Base-by-base conservation (phyloP, 2,113 vertebrate species). In the Pavo muticus region DNA sequence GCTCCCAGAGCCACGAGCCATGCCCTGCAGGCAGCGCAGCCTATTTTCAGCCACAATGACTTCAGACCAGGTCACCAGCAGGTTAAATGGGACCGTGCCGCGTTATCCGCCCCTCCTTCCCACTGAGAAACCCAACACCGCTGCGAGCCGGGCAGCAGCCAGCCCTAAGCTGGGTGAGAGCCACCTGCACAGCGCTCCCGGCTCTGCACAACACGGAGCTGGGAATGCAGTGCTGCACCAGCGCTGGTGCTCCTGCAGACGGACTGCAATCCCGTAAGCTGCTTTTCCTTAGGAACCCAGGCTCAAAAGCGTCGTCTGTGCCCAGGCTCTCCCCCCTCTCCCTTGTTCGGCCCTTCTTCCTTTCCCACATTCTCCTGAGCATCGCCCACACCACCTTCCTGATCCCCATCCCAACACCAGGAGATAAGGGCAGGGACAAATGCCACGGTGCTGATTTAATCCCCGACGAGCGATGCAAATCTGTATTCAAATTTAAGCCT, bases 31-130 rank as follows among this genome's bases (percentile, higher is more conserved):
- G 94, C 87, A 97, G 94, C 84, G 67, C 10, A 2, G 63, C 82
- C 93, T 97, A 95, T 97, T 96, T 97, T 95, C 96, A 96, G 96
- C 95, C 96, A 89, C 88, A 90, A 74, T 93, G 96, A 96, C 96
- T 96, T 95, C 48, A 95, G 96, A 90, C 93, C 96, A 96, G 96
- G 96, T 97, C 96, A 97, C 29, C 74, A 93, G 91, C 91, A 95
- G 96, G 96, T 97, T 96, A 97, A 95, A 97, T 91, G 92, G 90
- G 94, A 96, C 93, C 14, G 59, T 50, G 87, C 87, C 82, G 90
- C 83, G 94, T 88, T 77, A 95, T 88, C 92, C 88, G 65, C 70
- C 77, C 93, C 30, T 88, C 88, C 84, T 74, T 94, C 92, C 93
- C 95, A 89, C 91, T 92, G 91, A 97, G 95, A 93, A 96, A 97